Evolutionary conservation across 2,797 vertebrate species (phyloP).

Genomic region (Petrocephalus schoutedeni): DNA sequence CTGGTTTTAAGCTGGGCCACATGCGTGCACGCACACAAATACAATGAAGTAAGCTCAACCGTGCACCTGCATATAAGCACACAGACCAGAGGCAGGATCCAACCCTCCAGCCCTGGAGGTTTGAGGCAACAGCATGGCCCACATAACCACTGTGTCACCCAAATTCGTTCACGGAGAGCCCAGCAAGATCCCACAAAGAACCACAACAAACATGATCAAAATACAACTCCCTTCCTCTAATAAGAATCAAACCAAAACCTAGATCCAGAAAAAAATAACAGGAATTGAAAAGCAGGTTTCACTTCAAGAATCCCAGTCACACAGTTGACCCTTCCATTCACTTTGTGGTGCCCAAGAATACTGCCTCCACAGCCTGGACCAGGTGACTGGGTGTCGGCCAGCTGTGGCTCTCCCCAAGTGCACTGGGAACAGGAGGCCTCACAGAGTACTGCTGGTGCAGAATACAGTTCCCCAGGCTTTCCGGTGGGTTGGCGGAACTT

Average conservation of each 20-base stretch:
- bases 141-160: neutral
- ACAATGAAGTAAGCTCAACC: neutral
- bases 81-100: neutral
- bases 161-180: neutral
- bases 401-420: neutral
- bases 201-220: neutral
- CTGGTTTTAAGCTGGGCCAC: neutral
- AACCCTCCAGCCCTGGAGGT: neutral
- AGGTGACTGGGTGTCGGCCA: neutral
- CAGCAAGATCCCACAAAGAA: neutral
- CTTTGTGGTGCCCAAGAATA: neutral
- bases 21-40: neutral
- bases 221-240: neutral
- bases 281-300: neutral
- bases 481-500: neutral
- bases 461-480: neutral
- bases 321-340: neutral
- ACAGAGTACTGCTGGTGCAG: neutral
- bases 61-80: neutral
- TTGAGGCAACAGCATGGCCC: neutral
- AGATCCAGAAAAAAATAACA: neutral
- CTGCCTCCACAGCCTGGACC: neutral
- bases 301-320: neutral
- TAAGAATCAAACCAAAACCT: neutral
- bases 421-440: too few relatives aligned